Base-by-base conservation (phyloP, 2,113 vertebrate genomes). In the Leucoraja erinaceus region DNA sequence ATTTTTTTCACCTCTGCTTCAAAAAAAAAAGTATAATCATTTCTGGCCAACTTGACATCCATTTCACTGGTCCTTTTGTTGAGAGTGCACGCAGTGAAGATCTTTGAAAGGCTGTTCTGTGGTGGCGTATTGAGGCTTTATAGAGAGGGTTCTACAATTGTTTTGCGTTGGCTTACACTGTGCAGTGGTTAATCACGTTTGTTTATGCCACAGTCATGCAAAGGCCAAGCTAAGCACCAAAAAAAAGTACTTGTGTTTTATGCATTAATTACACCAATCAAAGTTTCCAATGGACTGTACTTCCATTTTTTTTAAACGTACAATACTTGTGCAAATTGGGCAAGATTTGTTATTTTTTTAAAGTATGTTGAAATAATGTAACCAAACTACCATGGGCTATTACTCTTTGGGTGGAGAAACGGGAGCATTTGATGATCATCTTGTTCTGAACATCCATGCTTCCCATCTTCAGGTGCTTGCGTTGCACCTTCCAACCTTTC, bases 161-260 rank as follows among this genome's bases (percentile, higher is more conserved):
- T 88, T 88, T 63, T 63, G 63, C 33, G 54, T 9, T 91, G 90
- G 90, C 68, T 72, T 91, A 38, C 59, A 72, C 11, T 22, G 38
- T 70, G 31, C 66, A 54, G 90, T 91, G 90, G 90, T 72, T 88
- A 61, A 88, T 88, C 83, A 88, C 81, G 56, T 88, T 63, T 88
- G 28, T 88, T 81, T 81, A 81, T 88, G 83, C 59, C 63, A 59
- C n/a, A 66, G 81, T 22, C 12, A 25, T 86, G 59, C 61, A 33
- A 88, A 59, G 83, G 59, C 83, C 83, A 28, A 88, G 59, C 83
- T 88, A 88, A 88, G 83, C 59, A 88, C 83, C 83, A 88, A 88
- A 88, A 88, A 88, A 72, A 1, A 28, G 59, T 84, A 54, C n/a
- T 63, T 0, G 18, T 61, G 83, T 66, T 63, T 63, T 63, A 88